Base-by-base conservation (phyloP, 2,113 vertebrate species). In the Parus major region DNA sequence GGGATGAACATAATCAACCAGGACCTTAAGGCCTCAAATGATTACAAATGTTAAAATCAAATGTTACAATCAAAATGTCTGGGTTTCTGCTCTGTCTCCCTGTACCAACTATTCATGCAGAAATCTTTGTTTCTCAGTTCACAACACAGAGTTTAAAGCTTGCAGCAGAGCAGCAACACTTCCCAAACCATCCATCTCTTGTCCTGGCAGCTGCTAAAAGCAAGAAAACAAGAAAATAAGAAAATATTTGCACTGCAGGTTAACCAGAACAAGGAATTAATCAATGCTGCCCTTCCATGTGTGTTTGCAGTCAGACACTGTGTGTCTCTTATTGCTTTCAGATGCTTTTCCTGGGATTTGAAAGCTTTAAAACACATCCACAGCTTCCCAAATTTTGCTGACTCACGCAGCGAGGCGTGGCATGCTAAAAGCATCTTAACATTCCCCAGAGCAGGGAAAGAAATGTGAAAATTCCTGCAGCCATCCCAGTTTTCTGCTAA, bases 1-100 rank as follows among this genome's bases (percentile, higher is more conserved):
- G 46, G 18, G 47, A 9, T 71, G 47, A 14, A 7, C 9, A 2
- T 0, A 4, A n/a, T 5, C 60, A 68, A 3, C 49, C 2, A 0
- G 31, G 50, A 25, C 13, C 29, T 52, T 33, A 35, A 42, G 23
- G 6, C 16, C 68, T 57, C 27, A 24, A 39, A 61, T 7, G 7
- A 7, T 39, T 39, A 39, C 39, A 39, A 39, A 39, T 39, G 39
- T 39, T 39, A 39, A 39, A 39, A 39, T 39, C 39, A 39, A 39
- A 39, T 12, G 9, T 3, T 61, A 7, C 24, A 44, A 8, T 36
- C 12, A 10, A 22, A 72, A 68, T 23, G 11, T 7, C n/a, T 8
- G 8, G 4, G 29, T 6, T 13, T 28, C 15, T 20, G 19, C 42
- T 56, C 55, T 39, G 14, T 25, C 31, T 35, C 18, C 33, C 10